Evolutionary conservation across 2,797 vertebrate genomes (phyloP), one percentile per base, ranked within the genome.

Genomic region (Trachurus trachurus): DNA sequence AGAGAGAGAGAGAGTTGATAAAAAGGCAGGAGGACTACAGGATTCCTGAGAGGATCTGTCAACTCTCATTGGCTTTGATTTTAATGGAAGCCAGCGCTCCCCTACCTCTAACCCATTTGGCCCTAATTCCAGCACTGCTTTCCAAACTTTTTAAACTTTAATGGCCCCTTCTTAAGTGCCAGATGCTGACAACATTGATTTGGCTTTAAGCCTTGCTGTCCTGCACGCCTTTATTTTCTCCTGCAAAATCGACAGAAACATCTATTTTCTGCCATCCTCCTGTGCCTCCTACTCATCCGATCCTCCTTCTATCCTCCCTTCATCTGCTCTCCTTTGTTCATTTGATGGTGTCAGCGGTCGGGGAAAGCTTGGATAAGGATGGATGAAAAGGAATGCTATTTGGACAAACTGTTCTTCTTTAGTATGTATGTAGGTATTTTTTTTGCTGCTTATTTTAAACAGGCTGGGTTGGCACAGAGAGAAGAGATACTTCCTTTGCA

Each of bases 121-220:
- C 91, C 89, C 90, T 94, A 94, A 95, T 95, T 95, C 93, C 88
- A 91, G 74, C 34, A 6, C 77, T 85, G 92, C 89, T 92, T 91
- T 92, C 90, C 86, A 87, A 95, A 95, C 91, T 93, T 93, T 92
- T 89, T 85, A 89, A 93, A 93, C 90, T 94, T 95, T 93, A 95
- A 94, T 92, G 89, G 86, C 83, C 87, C 81, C 88, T 90, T 94
- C 92, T 93, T 94, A 94, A 94, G 89, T 93, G 93, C 90, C 90
- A 92, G 90, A 80, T 87, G 91, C 94, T 95, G 94, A 94, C 94
- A 94, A 91, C 92, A 92, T 93, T 90, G 93, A 94, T 95, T 94
- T 93, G 87, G 90, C 91, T 94, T 93, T 90, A 93, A 89, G 87
- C 88, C 92, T 88, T 60, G 85, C 89, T 84, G 89, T 94, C 93